Evolutionary conservation across 1,140 invertebrate species (phyloP).

Genomic region (Nautilus pompilius): DNA sequence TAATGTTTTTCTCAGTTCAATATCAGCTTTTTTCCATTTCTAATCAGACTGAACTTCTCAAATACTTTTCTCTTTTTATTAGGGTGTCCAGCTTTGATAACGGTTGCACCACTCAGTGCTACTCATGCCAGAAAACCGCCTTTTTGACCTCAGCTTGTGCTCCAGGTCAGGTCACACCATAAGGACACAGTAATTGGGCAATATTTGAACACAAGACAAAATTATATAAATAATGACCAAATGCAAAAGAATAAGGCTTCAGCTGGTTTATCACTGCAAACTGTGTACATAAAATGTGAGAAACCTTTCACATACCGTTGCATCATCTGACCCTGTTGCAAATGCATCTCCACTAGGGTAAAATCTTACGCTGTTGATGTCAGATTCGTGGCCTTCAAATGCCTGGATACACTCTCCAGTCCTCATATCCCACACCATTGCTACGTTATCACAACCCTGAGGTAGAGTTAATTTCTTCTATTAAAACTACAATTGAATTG

Average conservation of each 20-base stretch:
- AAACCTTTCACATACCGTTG: constrained; percentile 80
- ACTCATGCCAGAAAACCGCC: neutral
- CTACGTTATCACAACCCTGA: constrained; percentile 93
- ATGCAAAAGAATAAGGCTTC: too few relatives aligned
- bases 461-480: too few relatives aligned
- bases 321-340: constrained; percentile 96
- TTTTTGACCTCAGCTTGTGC: neutral
- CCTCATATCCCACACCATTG: constrained; percentile 98
- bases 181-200: neutral
- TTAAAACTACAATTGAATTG: too few relatives aligned
- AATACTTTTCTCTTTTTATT: too few relatives aligned
- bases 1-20: too few relatives aligned
- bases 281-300: too few relatives aligned
- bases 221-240: neutral
- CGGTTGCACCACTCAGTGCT: too few relatives aligned
- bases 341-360: constrained; percentile 99
- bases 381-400: constrained; percentile 97
- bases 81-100: too few relatives aligned
- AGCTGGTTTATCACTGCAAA: too few relatives aligned
- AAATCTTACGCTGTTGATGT: constrained; percentile 97
- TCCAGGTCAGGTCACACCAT: neutral
- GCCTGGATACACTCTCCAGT: constrained; percentile 97
- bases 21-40: too few relatives aligned
- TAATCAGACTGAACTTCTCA: too few relatives aligned
- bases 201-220: neutral